Base-by-base conservation (phyloP, 1,140 invertebrate species). In the Chionoecetes opilio region DNA sequence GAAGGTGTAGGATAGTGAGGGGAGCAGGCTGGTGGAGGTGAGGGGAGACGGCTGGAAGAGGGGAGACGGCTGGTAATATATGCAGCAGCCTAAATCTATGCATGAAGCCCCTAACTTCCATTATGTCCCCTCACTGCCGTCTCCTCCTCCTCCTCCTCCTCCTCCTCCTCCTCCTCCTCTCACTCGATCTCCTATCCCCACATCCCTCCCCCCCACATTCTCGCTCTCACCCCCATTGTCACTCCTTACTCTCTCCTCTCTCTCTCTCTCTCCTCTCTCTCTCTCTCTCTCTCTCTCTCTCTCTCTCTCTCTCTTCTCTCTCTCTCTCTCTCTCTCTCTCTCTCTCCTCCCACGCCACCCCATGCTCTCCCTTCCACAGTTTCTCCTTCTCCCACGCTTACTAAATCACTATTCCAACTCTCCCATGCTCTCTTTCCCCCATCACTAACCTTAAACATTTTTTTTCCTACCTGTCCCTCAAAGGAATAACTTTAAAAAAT, bases 261-360 rank as follows among this genome's bases (percentile, higher is more conserved):
- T 32, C 84, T 86, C 5, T 34, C 84, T 86, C 84, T 35, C 35
- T 1, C 17, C 32, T 86, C 84, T 86, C 26, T 84, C 5, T 31
- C 21, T 86, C 29, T 32, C 84, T 86, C 17, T 86, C 21, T 86
- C 21, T 86, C 84, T 31, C 84, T 88, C 86, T 88, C 86, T 89
- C 87, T 89, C 87, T 46, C 88, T 53, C 41, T 31, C 38, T 53
- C 88, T 90, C 88, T 31, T 53, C 88, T 90, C 88, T 53, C 41
- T 90, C 88, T 90, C 88, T 53, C 88, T 38, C 34, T 38, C 86
- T 37, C 34, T 35, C 38, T 41, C 53, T 63, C 53, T 26, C 53
- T 26, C 21, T 26, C 53, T 63, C 53, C 26, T 21, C 17, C 53
- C 17, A n/a, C 5, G 5, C 5, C 41, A 46, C 41, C 14, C 41